Conservation (phyloP, 2,888 invertebrate species). For the Aporophyla nigra region DNA sequence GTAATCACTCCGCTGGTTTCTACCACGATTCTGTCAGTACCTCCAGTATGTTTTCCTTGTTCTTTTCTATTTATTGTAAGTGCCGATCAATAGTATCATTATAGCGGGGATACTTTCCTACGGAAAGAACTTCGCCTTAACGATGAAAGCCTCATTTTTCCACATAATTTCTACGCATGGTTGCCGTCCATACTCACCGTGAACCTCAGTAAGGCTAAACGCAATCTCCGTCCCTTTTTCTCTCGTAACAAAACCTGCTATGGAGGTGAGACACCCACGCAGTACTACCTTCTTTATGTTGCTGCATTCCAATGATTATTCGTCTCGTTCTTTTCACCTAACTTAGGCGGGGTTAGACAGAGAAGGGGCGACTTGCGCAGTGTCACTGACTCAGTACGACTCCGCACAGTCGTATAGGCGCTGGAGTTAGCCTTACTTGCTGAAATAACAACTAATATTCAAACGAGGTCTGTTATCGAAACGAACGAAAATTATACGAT, state of each 20-base stretch:
- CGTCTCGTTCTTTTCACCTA: conserved; percentile 74
- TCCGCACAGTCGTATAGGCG: conserved; percentile 76
- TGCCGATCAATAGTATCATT: neutral
- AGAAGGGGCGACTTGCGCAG: conserved; percentile 83
- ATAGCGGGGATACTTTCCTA: too few relatives aligned
- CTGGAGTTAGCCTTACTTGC: conserved; percentile 68
- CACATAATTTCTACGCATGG: conserved; percentile 82
- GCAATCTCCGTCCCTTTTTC: conserved; percentile 72
- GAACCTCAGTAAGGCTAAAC: conserved; percentile 82
- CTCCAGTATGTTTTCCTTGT: too few relatives aligned
- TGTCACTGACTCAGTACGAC: conserved; percentile 89
- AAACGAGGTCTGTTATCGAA: conserved; percentile 69
- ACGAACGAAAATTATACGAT: conserved; percentile 82
- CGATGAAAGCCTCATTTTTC: conserved; percentile 86
- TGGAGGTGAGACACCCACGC: conserved; percentile 77
- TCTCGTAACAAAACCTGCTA: conserved; percentile 69
- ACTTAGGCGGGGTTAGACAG: conserved; percentile 71
- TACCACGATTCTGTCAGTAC: neutral
- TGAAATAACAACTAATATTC: conserved; percentile 64
- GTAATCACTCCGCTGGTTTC: neutral
- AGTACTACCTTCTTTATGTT: conserved; percentile 79
- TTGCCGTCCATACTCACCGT: conserved; percentile 80
- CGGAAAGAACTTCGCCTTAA: conserved; percentile 78
- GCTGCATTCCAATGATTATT: conserved; percentile 83
- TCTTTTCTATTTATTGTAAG: neutral